phyloP scores from a whole-genome alignment of 2,888 invertebrate genomes.

The Euzetes globulus region DNA sequence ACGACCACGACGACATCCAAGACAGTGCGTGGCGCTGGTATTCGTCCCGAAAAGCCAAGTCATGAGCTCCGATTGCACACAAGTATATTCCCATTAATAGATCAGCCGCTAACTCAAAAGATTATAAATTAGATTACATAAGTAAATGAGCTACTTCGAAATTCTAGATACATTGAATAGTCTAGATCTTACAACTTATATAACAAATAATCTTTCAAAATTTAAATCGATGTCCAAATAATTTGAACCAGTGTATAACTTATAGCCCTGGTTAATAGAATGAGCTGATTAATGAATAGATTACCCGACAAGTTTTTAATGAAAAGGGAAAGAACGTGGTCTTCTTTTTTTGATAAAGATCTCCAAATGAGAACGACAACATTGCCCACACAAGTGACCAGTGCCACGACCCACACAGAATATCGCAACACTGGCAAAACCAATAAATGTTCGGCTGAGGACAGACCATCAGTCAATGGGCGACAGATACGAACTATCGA shows the following conservation, averaged over 20 bases:
- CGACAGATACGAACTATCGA: constrained; percentile 53
- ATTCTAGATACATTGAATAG: too few species aligned
- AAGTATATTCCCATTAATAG: constrained; percentile 63
- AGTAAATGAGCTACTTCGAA: too few species aligned
- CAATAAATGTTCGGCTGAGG: constrained; percentile 56
- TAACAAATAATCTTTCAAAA: too few species aligned
- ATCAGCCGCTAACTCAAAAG: constrained; percentile 53
- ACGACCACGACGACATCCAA: constrained; percentile 62
- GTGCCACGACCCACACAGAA: constrained; percentile 58
- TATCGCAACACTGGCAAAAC: constrained; percentile 55
- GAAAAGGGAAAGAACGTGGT: constrained; percentile 25
- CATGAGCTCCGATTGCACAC: constrained; percentile 57
- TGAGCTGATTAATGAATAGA: too few species aligned
- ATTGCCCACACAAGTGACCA: constrained; percentile 58
- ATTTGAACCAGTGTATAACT: too few species aligned
- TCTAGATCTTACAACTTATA: too few species aligned
- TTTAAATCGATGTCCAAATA: too few species aligned
- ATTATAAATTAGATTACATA: too few species aligned
- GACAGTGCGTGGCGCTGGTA: constrained; percentile 56
- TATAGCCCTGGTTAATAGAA: too few species aligned
- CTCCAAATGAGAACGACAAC: constrained; percentile 56
- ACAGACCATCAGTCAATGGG: constrained; percentile 59
- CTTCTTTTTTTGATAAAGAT: constrained; percentile 44
- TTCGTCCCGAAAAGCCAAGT: constrained; percentile 54
- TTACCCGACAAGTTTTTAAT: constrained; percentile 59